A percentile compares a stretch with the other conserved stretches of the same genome.
phyloP scores from a whole-genome alignment of 1,140 invertebrate species.

The Saccostrea echinata region DNA sequence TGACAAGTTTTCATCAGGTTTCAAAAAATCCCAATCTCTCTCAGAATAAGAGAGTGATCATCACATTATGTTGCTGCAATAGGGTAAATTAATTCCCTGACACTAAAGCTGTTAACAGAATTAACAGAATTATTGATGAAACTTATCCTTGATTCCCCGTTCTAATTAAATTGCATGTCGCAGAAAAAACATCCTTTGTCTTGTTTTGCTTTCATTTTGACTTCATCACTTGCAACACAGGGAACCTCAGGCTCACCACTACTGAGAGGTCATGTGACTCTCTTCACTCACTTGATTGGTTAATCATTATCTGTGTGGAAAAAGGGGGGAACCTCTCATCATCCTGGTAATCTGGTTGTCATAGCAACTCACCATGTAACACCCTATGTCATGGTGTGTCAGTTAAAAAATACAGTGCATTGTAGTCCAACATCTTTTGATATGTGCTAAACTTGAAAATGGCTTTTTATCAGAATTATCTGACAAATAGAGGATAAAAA shows the following conservation, averaged over 20 bases:
- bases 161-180: conserved; percentile 10
- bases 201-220: conserved; percentile 38
- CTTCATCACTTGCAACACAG: conserved; percentile 34
- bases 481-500: conserved; percentile 19
- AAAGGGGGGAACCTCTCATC: conserved; percentile 45
- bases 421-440: conserved; percentile 12
- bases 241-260: conserved; percentile 3
- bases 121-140: conserved; percentile 28
- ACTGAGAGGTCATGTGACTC: conserved; percentile 21
- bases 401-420: conserved; percentile 33
- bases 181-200: conserved; percentile 25
- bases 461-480: conserved; percentile 41
- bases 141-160: neutral
- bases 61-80: conserved; percentile 16
- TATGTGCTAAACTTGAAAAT: conserved; percentile 42
- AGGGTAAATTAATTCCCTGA: neutral
- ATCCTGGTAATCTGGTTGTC: conserved; percentile 53
- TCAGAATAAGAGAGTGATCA: neutral
- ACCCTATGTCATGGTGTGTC: conserved; percentile 41
- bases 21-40: conserved; percentile 12
- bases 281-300: conserved; percentile 3
- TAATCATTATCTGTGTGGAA: conserved; percentile 16
- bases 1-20: conserved; percentile 16
- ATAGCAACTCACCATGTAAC: conserved; percentile 56
- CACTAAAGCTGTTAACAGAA: neutral